Evolutionary conservation across 2,888 invertebrate species (phyloP), one percentile per base, ranked within the genome.

Genomic region (Meteorus cinctellus): DNA sequence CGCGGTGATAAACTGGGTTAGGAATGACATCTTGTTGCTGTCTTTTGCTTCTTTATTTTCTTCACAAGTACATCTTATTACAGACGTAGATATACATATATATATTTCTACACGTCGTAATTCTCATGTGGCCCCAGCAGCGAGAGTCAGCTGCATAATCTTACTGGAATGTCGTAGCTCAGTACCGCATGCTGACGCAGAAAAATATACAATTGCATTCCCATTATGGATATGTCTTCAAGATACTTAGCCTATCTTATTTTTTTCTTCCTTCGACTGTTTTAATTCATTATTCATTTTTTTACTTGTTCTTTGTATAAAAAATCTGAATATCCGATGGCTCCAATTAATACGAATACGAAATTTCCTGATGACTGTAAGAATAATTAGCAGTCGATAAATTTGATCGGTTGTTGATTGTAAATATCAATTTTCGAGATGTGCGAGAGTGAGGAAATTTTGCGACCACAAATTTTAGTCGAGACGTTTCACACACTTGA

Each of bases 141-240:
- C 51, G 31, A 68, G 27, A 27, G 45, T 66, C 76, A 72, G 74
- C 77, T 77, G 77, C 78, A 79, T 74, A 79, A 80, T 77, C 78
- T 77, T 27, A 36, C 8, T 70, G 78, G 78, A 78, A 80, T 79
- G 76, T 31, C 34, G 51, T 55, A 5, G 24, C 41, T 41, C 51
- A 29, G 29, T 24, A 41, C 36, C 27, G 51, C 45, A 51, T 68
- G 51, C 51, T 8, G 19, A 19, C 19, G 4, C n/a, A n/a, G 19
- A 24, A 8, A 4, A 19, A 2, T 48, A n/a, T 48, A 48, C 48
- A 48, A 48, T 48, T n/a, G n/a, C n/a, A 48, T 48, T 48, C 48
- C 1, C 48, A 29, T 27, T 8, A 27, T 29, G 55, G 55, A 29
- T 45, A 48, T 63, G 63, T 63, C 63, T 34, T n/a, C 63, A 34